Percentiles rank a stretch among this genome's conserved stretches.
Conservation (phyloP, 2,113 vertebrate genomes). For the Coreoperca whiteheadi region DNA sequence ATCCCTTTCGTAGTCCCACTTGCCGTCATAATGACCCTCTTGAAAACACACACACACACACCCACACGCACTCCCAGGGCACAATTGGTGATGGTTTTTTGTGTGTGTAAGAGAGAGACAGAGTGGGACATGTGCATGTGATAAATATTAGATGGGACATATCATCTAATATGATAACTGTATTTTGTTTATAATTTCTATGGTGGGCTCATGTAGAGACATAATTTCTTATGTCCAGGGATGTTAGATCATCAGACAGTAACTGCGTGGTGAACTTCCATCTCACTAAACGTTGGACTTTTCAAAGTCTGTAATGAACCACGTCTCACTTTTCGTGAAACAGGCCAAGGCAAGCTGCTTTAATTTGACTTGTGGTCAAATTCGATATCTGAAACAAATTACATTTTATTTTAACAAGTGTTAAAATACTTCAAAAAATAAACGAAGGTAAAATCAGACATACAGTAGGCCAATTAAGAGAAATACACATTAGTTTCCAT, state of each 20-base stretch:
- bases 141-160: background rate
- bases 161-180: background rate
- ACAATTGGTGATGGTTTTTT: background rate
- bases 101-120: background rate
- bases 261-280: background rate
- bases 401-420: background rate
- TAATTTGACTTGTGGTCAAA: background rate
- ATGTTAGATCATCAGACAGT: background rate
- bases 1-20: constrained; percentile 37
- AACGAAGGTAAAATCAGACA: background rate
- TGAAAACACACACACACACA: constrained; percentile 12
- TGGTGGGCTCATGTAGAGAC: background rate
- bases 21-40: constrained; percentile 33
- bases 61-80: background rate
- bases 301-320: background rate
- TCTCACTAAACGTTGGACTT: background rate
- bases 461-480: background rate
- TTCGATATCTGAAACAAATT: background rate
- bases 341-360: background rate
- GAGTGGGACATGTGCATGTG: no score
- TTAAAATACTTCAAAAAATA: background rate
- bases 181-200: background rate
- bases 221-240: background rate
- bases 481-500: background rate
- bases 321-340: background rate